Conservation (phyloP, 2,888 invertebrate species). For the Himalopsyche japonica region DNA sequence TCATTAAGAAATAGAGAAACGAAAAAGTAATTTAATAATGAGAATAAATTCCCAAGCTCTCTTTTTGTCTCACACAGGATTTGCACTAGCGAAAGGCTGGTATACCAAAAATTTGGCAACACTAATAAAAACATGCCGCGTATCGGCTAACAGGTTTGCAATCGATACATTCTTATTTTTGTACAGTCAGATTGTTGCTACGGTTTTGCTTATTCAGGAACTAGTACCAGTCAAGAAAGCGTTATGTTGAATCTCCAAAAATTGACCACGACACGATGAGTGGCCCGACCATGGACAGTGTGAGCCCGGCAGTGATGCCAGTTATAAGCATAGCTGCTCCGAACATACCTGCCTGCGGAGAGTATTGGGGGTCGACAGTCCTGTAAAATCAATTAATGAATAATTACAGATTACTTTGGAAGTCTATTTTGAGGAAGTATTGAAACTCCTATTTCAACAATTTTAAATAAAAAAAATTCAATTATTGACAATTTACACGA, state of each 20-base stretch:
- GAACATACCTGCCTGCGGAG: constrained; percentile 92
- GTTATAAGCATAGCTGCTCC: constrained; percentile 90
- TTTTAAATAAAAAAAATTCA: constrained; percentile 6
- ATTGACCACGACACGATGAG: constrained; percentile 53
- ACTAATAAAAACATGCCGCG: neutral
- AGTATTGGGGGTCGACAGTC: constrained; percentile 79
- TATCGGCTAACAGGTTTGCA: neutral
- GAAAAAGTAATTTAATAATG: neutral
- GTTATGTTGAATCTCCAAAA: constrained; percentile 41
- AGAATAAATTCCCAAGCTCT: neutral
- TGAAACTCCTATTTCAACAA: no score
- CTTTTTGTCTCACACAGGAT: neutral
- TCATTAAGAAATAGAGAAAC: neutral
- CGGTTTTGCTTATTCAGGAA: neutral
- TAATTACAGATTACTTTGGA: neutral
- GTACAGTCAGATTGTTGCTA: neutral
- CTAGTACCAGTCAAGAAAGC: neutral
- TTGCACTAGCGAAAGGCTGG: neutral
- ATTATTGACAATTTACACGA: constrained; percentile 11
- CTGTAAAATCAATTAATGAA: constrained; percentile 51
- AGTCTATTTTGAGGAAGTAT: no score
- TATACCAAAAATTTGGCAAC: neutral
- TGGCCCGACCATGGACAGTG: constrained; percentile 74
- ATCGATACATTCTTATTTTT: neutral
- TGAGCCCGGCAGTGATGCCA: constrained; percentile 84